Conservation (phyloP, 2,797 vertebrate genomes). For the Parotocinclus haroldoi region DNA sequence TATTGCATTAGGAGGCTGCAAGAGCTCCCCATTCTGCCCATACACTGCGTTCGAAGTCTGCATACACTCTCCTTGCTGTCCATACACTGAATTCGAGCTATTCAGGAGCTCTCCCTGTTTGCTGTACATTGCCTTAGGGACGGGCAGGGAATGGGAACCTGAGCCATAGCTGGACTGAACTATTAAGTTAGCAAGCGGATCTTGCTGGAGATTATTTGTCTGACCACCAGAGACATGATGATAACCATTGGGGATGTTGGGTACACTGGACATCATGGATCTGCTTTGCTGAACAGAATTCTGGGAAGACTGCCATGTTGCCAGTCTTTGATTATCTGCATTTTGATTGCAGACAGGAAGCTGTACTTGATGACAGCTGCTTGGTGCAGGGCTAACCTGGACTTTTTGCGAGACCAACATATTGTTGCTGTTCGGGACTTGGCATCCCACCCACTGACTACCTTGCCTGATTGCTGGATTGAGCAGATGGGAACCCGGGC, state of each 20-base stretch:
- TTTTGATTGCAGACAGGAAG: constrained; percentile 50
- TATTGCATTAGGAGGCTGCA: background rate
- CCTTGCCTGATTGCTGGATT: constrained; percentile 37
- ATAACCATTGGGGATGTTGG: constrained; percentile 29
- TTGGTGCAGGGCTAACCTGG: constrained; percentile 10
- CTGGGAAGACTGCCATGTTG: constrained; percentile 49
- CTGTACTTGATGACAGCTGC: constrained; percentile 45
- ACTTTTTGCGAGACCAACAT: constrained; percentile 48
- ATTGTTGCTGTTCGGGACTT: constrained; percentile 38
- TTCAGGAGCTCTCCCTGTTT: constrained; percentile 35
- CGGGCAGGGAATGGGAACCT: constrained; percentile 9
- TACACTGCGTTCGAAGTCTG: constrained; percentile 29
- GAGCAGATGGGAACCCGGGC: constrained; percentile 35
- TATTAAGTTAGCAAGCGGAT: constrained; percentile 26
- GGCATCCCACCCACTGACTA: constrained; percentile 51
- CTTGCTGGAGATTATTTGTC: constrained; percentile 47
- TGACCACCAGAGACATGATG: constrained; percentile 47
- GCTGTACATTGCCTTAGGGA: constrained; percentile 29
- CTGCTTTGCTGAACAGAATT: constrained; percentile 26
- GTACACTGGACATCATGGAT: constrained; percentile 14
- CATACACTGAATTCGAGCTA: constrained; percentile 25
- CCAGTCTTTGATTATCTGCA: constrained; percentile 34
- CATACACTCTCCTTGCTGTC: constrained; percentile 30
- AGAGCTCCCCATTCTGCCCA: constrained; percentile 34
- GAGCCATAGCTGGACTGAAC: constrained; percentile 26